Evolutionary conservation across 2,797 vertebrate genomes (phyloP).

Genomic region (Cynopterus sphinx): DNA sequence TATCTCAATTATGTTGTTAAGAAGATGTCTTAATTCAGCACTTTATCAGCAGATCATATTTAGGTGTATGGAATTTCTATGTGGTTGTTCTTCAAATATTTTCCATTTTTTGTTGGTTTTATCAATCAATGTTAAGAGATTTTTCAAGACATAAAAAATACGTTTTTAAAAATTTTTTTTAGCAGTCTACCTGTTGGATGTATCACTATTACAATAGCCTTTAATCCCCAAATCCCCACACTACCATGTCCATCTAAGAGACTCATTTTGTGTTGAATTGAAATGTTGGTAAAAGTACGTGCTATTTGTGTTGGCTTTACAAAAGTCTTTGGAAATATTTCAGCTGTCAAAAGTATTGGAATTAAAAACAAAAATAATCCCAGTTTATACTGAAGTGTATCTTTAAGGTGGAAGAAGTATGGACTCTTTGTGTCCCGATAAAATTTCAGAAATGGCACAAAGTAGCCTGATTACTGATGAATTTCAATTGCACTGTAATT

Average conservation of each 20-base stretch:
- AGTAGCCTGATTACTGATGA: not conserved
- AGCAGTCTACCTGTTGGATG: not conserved
- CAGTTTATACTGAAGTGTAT: not conserved
- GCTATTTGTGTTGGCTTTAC: slow-evolving; percentile 5
- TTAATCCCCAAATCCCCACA: not conserved
- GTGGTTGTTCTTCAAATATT: not conserved
- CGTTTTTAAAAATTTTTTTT: not conserved
- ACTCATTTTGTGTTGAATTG: slow-evolving; percentile 52
- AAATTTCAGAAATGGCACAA: slow-evolving; percentile 13
- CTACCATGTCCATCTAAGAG: not conserved
- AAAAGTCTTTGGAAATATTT: slow-evolving; percentile 15
- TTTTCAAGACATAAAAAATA: not conserved
- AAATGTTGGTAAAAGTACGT: not conserved
- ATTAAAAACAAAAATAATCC: slow-evolving; percentile 17
- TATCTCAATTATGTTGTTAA: not conserved
- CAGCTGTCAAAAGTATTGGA: not conserved
- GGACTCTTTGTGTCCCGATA: not conserved
- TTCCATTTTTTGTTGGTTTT: slow-evolving; percentile 19
- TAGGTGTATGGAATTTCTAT: not conserved
- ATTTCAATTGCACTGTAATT: not conserved
- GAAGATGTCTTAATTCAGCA: not conserved
- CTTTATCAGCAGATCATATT: slow-evolving; percentile 10
- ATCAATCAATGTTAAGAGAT: not conserved
- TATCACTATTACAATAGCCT: not conserved
- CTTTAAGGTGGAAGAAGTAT: slow-evolving; percentile 9